Base-by-base conservation (phyloP, 1,140 invertebrate genomes). In the Patella vulgata region DNA sequence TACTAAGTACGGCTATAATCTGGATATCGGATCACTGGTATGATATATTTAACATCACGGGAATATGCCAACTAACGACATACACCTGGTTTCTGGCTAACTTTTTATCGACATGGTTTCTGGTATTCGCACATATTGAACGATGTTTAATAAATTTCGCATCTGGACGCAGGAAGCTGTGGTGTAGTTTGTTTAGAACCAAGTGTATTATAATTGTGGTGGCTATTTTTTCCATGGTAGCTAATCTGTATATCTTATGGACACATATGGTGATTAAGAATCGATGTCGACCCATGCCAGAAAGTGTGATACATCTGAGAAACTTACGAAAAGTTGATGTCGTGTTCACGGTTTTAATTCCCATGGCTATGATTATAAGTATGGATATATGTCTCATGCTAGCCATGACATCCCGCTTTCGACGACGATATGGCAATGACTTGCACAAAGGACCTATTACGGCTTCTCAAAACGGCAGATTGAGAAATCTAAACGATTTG, bases 51-150 rank as follows among this genome's bases (percentile, higher is more conserved):
- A 64, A 55, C 52, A 66, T 39, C 6, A 66, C 61, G n/a, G 70
- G 70, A 6, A 48, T 69, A 9, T 73, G 70, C 31, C 70, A 73
- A 51, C 30, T 73, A 1, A 68, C 66, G 3, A 56, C 56, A 4
- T 73, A 70, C 46, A 12, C 48, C 21, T 55, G 60, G 3, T 52
- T 60, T 44, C 47, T 69, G 46, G 63, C 63, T 21, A 66, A 51
- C 27, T 72, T 58, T 12, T 31, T 58, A 31, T 33, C 44, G 8
- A 27, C 36, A 5, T 48, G 43, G 56, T 58, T 47, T 46, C 28
- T 58, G 43, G 19, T 58, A 30, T 31, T 46, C 6, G 56, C 56
- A 1, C 56, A 58, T 46, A 31, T 58, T 42, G 56, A 58, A 36
- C 25, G 56, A 5, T 30, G 46, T 0, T 30, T 58, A n/a, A 23